These are phyloP conservation scores for Xenops minutus DNA, from an alignment of 2,797 vertebrate genomes.

Conservation along the genomic window DNA sequence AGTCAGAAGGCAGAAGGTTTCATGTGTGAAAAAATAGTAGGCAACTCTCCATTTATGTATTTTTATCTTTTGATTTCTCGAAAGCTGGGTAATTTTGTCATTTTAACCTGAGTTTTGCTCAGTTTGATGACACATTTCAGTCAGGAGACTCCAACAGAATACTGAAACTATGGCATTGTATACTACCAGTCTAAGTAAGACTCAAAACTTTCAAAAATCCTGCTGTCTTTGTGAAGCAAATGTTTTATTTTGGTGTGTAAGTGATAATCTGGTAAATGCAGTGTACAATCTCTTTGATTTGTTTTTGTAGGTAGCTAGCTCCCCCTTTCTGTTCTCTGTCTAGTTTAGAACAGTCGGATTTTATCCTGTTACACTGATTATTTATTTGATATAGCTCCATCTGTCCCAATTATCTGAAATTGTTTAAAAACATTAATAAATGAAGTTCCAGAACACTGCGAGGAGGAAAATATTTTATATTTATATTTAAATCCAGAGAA, in stretches of 20 bases:
- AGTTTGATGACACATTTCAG: background rate
- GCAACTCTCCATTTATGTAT: background rate
- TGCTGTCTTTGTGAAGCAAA: background rate
- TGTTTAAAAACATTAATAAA: background rate
- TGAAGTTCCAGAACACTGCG: background rate
- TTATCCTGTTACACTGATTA: background rate
- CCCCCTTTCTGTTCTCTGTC: background rate
- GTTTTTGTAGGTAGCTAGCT: background rate
- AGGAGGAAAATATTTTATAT: background rate
- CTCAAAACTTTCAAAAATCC: background rate
- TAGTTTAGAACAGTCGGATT: background rate
- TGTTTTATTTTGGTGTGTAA: background rate
- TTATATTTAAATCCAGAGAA: background rate
- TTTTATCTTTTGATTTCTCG: fast-evolving
- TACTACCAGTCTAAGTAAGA: background rate
- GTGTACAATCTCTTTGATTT: background rate
- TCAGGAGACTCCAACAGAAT: background rate
- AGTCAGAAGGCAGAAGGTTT: background rate
- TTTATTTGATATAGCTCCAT: background rate
- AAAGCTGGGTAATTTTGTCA: background rate
- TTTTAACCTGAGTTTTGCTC: background rate
- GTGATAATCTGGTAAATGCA: background rate
- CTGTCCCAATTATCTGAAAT: background rate
- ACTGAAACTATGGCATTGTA: background rate
- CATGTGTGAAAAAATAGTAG: background rate